These are phyloP conservation scores for Chaetorhynchus papuensis DNA, from an alignment of 2,113 vertebrate species.

Conservation along the genomic window DNA sequence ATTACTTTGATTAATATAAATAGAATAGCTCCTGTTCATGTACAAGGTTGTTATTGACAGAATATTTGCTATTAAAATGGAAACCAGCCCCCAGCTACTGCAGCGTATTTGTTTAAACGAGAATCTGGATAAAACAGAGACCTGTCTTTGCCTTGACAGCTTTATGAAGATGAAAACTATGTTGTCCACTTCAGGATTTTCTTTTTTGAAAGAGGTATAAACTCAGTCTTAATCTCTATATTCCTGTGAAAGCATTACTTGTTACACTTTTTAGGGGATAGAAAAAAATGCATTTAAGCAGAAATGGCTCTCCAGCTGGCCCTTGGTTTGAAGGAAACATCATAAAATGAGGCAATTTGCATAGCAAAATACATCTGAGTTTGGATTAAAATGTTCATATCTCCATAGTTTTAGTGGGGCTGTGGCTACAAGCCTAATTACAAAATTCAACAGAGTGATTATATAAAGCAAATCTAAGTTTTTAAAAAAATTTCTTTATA, in stretches of 20 bases:
- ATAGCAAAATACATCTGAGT: not conserved
- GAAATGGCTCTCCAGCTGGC: not conserved
- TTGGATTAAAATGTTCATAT: not conserved
- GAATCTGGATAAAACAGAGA: not conserved
- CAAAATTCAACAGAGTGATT: not conserved
- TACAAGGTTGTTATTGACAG: not conserved
- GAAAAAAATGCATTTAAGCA: not conserved
- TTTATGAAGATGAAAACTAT: not conserved
- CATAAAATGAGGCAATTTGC: not conserved
- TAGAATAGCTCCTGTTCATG: not conserved
- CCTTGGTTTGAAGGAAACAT: not conserved
- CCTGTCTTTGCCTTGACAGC: not conserved
- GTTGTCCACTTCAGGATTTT: not conserved
- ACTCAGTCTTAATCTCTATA: not conserved
- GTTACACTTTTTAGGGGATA: not conserved
- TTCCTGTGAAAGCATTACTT: not conserved
- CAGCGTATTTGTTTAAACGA: not conserved
- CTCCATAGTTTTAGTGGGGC: not conserved
- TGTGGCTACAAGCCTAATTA: not conserved
- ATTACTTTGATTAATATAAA: not conserved
- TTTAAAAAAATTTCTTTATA: fast-evolving
- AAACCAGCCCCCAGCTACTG: not conserved
- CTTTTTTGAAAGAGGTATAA: not conserved
- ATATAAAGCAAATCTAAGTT: not conserved
- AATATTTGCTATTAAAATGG: not conserved